A percentile compares a stretch with the other conserved stretches of the same genome.
Evolutionary conservation across 92 coral and sea anemone genomes (phyloP).

Genomic region (Epizoanthus scotinus): DNA sequence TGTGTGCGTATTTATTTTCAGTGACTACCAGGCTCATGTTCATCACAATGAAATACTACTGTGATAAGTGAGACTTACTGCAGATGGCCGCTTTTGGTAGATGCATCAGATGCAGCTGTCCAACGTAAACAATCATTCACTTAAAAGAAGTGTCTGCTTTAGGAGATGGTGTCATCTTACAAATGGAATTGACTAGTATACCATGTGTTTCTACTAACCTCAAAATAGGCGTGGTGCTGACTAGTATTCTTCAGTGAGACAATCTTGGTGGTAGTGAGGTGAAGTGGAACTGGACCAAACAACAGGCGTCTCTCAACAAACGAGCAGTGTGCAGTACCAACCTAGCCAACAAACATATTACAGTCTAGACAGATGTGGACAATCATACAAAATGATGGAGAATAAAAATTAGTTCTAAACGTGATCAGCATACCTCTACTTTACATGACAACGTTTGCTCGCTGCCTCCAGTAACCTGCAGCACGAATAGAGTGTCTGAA

Average conservation of each 20-base stretch:
- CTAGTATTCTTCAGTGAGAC: conserved; percentile 83
- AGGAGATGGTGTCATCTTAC: background rate
- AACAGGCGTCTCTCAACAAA: conserved; percentile 96
- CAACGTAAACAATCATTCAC: too few relatives aligned
- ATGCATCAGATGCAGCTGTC: too few relatives aligned
- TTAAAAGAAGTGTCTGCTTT: too few relatives aligned
- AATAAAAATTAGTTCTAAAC: background rate
- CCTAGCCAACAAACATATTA: conserved; percentile 46
- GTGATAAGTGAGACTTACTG: too few relatives aligned
- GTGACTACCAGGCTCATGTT: too few relatives aligned
- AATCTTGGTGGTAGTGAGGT: conserved; percentile 81
- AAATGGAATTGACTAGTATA: background rate
- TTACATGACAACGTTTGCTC: conserved; percentile 67
- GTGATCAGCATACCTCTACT: conserved; percentile 70
- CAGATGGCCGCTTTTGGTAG: too few relatives aligned
- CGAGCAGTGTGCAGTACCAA: conserved; percentile 86
- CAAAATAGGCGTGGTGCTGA: conserved; percentile 90
- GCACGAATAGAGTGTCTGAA: conserved; percentile 67
- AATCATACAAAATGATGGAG: conserved; percentile 5
- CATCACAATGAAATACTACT: too few relatives aligned
- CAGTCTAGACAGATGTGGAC: background rate
- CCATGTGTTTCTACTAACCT: conserved; percentile 46
- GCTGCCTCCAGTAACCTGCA: conserved; percentile 91
- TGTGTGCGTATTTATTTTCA: too few relatives aligned
- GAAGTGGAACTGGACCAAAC: conserved; percentile 90